Evolutionary conservation across 2,888 invertebrate species (phyloP).

Genomic region (Athalia rosae): DNA sequence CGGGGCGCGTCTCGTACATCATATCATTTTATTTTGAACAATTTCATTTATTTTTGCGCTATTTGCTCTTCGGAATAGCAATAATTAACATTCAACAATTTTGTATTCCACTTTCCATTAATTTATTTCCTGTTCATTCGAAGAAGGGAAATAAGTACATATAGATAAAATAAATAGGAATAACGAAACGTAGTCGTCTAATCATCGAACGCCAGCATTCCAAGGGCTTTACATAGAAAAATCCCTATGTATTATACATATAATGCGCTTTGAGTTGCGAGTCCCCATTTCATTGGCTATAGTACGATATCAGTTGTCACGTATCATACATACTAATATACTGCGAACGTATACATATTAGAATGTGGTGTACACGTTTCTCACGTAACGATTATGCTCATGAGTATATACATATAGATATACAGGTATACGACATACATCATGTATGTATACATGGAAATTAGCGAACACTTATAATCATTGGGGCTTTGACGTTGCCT

Average conservation of each 20-base stretch:
- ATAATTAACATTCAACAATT: too few species aligned
- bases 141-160: too few species aligned
- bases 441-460: background rate
- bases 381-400: slow-evolving; percentile 9
- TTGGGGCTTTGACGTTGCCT: background rate
- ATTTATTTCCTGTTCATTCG: too few species aligned
- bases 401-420: background rate
- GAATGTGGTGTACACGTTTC: too few species aligned
- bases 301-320: slow-evolving; percentile 16
- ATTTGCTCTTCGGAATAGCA: too few species aligned
- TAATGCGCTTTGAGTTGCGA: background rate
- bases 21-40: too few species aligned
- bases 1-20: too few species aligned
- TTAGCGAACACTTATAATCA: slow-evolving; percentile 6
- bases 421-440: background rate
- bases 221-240: background rate
- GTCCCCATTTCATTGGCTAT: background rate
- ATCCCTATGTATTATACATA: background rate
- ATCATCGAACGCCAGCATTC: background rate
- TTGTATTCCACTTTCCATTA: too few species aligned
- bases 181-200: too few species aligned
- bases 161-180: too few species aligned
- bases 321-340: background rate
- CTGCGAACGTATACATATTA: background rate
- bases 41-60: too few species aligned